phyloP scores from a whole-genome alignment of 2,113 vertebrate species.

The Propithecus coquereli region DNA sequence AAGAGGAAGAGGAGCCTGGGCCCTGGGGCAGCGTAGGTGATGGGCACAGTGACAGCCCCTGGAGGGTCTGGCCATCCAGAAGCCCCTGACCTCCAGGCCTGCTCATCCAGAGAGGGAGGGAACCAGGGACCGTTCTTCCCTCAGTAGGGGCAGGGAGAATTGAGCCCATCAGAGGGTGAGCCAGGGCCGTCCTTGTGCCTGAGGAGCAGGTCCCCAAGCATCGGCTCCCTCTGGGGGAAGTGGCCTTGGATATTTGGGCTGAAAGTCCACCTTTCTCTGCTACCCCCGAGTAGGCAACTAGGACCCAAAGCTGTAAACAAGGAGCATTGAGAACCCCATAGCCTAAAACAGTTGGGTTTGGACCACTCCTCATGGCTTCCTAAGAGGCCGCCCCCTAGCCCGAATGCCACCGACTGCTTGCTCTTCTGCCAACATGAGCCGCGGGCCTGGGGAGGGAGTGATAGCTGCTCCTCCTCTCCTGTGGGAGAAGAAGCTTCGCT shows the following conservation, averaged over 20 bases:
- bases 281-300: neutral
- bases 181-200: neutral
- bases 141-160: neutral
- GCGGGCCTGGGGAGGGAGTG: too few species aligned
- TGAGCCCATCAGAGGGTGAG: neutral
- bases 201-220: neutral
- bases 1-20: neutral
- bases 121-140: too few species aligned
- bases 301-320: neutral
- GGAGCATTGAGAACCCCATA: neutral
- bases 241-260: neutral
- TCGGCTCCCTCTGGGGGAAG: neutral
- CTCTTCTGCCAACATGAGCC: neutral
- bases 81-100: neutral
- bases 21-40: neutral
- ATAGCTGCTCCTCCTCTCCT: neutral
- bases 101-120: accelerated
- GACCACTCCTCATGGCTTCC: neutral
- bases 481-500: neutral
- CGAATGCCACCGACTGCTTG: neutral
- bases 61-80: neutral
- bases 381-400: neutral
- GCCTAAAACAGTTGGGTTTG: neutral
- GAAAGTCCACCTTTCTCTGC: neutral
- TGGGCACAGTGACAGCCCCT: neutral